Evolutionary conservation across 2,888 invertebrate species (phyloP).

Genomic region (Drosophila silvestris): DNA sequence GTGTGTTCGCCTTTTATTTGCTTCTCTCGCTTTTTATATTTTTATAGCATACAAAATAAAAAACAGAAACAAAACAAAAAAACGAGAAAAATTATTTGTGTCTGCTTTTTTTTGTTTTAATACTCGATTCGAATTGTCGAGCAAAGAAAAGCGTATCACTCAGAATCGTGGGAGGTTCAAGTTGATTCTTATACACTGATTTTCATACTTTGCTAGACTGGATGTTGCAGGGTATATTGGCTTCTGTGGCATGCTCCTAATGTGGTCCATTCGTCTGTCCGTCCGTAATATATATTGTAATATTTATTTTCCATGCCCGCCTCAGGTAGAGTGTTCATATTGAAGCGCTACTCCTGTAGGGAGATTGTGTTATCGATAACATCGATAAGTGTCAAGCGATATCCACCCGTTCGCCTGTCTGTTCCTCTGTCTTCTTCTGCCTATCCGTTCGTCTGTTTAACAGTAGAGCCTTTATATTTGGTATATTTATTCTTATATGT

Average conservation of each 20-base stretch:
- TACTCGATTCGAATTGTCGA: neutral
- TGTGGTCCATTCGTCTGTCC: too few species aligned
- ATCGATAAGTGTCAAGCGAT: neutral
- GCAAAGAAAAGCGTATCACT: neutral
- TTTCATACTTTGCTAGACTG: neutral
- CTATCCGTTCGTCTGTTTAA: too few species aligned
- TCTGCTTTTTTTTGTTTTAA: constrained; percentile 18
- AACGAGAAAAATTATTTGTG: constrained; percentile 36
- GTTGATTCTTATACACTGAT: constrained; percentile 53
- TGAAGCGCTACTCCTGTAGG: fast-evolving
- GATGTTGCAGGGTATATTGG: neutral
- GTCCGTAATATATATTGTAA: neutral
- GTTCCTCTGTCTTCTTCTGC: too few species aligned
- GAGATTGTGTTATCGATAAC: fast-evolving
- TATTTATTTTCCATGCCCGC: neutral
- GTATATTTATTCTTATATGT: too few species aligned
- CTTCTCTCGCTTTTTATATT: constrained; percentile 38
- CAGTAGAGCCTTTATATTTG: too few species aligned
- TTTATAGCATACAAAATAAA: constrained; percentile 41
- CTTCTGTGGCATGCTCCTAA: neutral
- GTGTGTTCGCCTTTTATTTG: constrained; percentile 55
- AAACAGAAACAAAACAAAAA: constrained; percentile 40
- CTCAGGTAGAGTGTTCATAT: neutral
- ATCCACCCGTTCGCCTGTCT: too few species aligned
- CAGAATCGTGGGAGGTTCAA: constrained; percentile 69